Base-by-base conservation (phyloP, 30 jellyfish, hydroid and myxozoan species). In the Pelagia noctiluca region DNA sequence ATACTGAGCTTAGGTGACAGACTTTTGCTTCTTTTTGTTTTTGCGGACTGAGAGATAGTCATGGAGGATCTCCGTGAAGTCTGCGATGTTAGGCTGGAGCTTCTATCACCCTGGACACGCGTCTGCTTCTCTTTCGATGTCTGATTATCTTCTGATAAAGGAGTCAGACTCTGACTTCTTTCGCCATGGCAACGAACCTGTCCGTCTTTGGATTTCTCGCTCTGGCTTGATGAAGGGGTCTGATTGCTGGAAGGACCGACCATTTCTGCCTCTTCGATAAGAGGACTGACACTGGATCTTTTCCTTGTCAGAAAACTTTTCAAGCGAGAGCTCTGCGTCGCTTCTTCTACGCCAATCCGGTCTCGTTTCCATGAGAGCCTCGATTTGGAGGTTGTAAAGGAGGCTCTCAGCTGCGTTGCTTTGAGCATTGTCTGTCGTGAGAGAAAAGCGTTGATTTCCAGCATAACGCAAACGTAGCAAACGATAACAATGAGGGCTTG, bases 401-500 rank as follows among this genome's bases (percentile, higher is more conserved):
- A 84, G 26, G 95, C 95, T 19, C 95, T 82, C 50, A 73, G 70
- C 54, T 87, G 96, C 28, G 88, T 38, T 54, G 81, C 84, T 61
- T 73, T 76, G 26, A 87, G 68, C 66, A 79, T 3, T 34, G 86
- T 24, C 60, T 87, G 96, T 30, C 96, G 29, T 35, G 89, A 69
- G 2, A 87, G 71, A 47, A 87, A 87, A 18, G 90, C 83, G 61
- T 71, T 70, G 34, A 87, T 79, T 71, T 82, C 88, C 5, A 38
- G 22, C 70, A 87, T 77, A 36, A 87, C 88, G 10, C 75, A 65
- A 7, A 87, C 83, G 49, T 87, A 87, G 71, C 91, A 73, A 18
- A 78, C 50, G 2, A 71, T 69, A 1, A 78, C 96, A 25, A 87
- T 23, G 7, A 71, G 10, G 24, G 71, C 65, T 60, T 87, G 96